Percentiles rank a stretch among this genome's conserved stretches.
These are phyloP conservation scores for Antheraea pernyi DNA, from an alignment of 1,140 invertebrate genomes.

Conservation along the genomic window DNA sequence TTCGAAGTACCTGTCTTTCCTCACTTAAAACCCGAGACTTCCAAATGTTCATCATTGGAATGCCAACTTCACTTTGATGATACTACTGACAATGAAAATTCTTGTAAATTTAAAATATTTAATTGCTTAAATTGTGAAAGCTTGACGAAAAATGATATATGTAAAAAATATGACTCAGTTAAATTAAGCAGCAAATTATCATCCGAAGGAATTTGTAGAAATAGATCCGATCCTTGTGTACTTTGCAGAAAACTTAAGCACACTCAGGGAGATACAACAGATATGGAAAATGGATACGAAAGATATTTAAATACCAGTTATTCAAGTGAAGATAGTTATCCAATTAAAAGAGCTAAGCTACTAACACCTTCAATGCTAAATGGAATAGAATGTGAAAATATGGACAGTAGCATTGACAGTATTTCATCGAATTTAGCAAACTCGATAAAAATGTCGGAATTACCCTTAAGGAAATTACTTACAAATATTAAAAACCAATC, in stretches of 20 bases:
- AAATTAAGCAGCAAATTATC: neutral
- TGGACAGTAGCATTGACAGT: neutral
- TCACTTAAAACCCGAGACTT: neutral
- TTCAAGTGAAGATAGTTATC: constrained; percentile 10
- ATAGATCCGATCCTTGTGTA: neutral
- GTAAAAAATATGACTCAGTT: neutral
- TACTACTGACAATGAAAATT: constrained; percentile 7
- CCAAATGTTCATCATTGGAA: constrained; percentile 40
- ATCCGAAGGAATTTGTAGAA: constrained; percentile 6
- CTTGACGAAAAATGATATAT: neutral
- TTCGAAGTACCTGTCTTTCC: neutral
- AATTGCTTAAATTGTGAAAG: constrained; percentile 35
- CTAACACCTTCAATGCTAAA: constrained; percentile 21
- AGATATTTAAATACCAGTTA: neutral
- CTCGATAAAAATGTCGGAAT: neutral
- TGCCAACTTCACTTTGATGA: constrained; percentile 28
- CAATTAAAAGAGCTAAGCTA: constrained; percentile 23
- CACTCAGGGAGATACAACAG: neutral
- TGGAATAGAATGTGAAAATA: neutral
- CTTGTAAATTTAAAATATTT: constrained; percentile 31
- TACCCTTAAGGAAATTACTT: neutral
- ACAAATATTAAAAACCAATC: neutral
- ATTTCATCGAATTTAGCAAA: neutral
- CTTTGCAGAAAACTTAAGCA: neutral
- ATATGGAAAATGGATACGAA: neutral